Conservation (phyloP, 2,888 invertebrate genomes). For the Rugalucina vietnamica region DNA sequence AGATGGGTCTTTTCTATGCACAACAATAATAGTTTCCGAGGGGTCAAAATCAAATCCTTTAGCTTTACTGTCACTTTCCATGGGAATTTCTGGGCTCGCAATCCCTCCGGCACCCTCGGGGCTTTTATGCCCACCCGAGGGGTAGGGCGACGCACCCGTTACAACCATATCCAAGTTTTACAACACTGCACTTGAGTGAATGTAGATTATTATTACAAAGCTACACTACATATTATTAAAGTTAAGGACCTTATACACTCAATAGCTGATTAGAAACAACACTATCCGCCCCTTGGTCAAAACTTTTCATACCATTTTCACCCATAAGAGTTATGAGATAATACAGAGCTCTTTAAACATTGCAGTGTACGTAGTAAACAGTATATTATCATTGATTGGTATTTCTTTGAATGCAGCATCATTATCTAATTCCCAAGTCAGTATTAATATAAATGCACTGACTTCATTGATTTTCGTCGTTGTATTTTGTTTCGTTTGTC, state of each 20-base stretch:
- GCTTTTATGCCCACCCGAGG: conserved; percentile 37
- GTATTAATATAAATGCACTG: too few species aligned
- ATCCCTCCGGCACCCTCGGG: conserved; percentile 45
- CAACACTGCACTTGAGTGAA: background rate
- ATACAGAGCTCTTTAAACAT: background rate
- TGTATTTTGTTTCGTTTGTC: too few species aligned
- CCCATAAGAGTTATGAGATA: background rate
- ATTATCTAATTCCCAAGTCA: background rate
- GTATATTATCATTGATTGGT: background rate
- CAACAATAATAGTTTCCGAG: conserved; percentile 62
- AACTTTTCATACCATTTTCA: background rate
- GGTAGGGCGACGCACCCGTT: conserved; percentile 42
- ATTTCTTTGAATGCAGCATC: background rate
- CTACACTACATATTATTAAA: background rate
- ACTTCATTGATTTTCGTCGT: too few species aligned
- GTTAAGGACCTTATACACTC: conserved; percentile 3
- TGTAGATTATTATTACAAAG: conserved; percentile 1
- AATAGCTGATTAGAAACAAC: background rate
- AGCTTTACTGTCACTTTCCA: conserved; percentile 43
- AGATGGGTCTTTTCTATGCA: conserved; percentile 46
- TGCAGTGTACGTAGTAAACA: background rate
- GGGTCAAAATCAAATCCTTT: conserved; percentile 56
- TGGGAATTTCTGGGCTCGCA: conserved; percentile 55
- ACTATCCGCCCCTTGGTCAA: conserved; percentile 10
- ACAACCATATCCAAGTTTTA: conserved; percentile 47